Base-by-base conservation (phyloP, 2,797 vertebrate species). In the Neosilurus hyrtlii region DNA sequence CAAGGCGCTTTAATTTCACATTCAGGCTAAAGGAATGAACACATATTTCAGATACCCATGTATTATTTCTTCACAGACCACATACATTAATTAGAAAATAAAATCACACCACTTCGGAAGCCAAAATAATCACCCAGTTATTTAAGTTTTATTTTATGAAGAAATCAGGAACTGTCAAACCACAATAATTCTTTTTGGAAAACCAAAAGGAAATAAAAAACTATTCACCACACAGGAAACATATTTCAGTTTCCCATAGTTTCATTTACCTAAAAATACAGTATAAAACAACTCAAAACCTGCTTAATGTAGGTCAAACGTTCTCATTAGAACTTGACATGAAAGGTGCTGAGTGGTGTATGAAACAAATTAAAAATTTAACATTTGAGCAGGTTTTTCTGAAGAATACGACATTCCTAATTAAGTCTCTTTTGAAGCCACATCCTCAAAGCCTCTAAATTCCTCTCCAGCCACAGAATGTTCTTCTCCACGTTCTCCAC, bases 401-500 rank as follows among this genome's bases (percentile, higher is more conserved):
- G 52, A 63, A 77, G 11, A 9, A 62, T 35, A 65, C 70, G 57
- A 61, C 68, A 54, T 35, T 49, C 72, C 87, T 78, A 87, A n/a
- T 86, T 75, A 35, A 85, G 84, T 70, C 88, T 88, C 61, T 90
- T 80, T 24, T 89, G 88, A 56, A 95, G 80, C 93, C 92, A 93
- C 7, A 82, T 90, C 82, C 90, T 94, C 83, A 96, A 85, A 57
- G 87, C 81, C 77, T 90, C 89, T 30, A 95, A 85, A 89, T 95
- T 95, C 83, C 92, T 94, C 79, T 93, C 90, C 85, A 95, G 72
- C 91, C 93, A 94, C 84, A 91, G 89, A 73, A 95, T 90, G 81
- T 93, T 96, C 87, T 95, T 94, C 83, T 90, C 89, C 86, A 94
- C 74, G n/a, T 89, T 94, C 84, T 95, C 94, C 62, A 93, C 80